Percentiles rank a stretch among this genome's conserved stretches.
These are phyloP conservation scores for Eleutherodactylus coqui DNA, from an alignment of 2,797 vertebrate genomes.

Conservation along the genomic window DNA sequence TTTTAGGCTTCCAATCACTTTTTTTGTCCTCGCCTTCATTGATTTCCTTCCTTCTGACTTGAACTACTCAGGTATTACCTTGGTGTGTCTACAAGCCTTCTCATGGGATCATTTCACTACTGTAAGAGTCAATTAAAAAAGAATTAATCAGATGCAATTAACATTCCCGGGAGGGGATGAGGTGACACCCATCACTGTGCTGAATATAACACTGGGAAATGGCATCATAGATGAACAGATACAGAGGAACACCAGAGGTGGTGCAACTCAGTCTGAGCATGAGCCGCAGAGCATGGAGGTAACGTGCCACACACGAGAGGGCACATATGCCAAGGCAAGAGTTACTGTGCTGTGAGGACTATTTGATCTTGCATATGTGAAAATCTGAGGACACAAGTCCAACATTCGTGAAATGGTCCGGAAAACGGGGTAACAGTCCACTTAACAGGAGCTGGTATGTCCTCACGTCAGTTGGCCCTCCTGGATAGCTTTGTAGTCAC, in stretches of 20 bases:
- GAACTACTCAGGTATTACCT: background rate
- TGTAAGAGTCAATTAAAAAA: conserved; percentile 24
- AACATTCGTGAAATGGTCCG: too few relatives aligned
- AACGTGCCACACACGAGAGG: background rate
- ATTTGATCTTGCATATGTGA: too few relatives aligned
- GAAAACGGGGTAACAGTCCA: too few relatives aligned
- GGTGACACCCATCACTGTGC: background rate
- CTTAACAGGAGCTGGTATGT: too few relatives aligned
- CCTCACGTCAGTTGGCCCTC: too few relatives aligned
- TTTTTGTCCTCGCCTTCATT: background rate
- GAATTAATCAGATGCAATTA: conserved; percentile 31
- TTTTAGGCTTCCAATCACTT: background rate
- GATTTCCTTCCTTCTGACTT: background rate
- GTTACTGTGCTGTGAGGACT: too few relatives aligned
- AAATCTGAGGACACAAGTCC: too few relatives aligned
- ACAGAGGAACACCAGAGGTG: background rate
- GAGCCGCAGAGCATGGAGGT: background rate
- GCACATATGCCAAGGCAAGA: too few relatives aligned
- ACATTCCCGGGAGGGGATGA: conserved; percentile 18
- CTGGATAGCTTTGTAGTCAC: too few relatives aligned
- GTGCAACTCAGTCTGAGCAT: background rate
- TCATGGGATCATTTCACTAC: conserved; percentile 14
- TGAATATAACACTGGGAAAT: background rate
- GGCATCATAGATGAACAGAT: background rate
- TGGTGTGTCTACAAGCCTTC: background rate